Percentiles rank a stretch among this genome's conserved stretches.
Conservation (phyloP, 2,888 invertebrate species). For the Acronicta aceris region DNA sequence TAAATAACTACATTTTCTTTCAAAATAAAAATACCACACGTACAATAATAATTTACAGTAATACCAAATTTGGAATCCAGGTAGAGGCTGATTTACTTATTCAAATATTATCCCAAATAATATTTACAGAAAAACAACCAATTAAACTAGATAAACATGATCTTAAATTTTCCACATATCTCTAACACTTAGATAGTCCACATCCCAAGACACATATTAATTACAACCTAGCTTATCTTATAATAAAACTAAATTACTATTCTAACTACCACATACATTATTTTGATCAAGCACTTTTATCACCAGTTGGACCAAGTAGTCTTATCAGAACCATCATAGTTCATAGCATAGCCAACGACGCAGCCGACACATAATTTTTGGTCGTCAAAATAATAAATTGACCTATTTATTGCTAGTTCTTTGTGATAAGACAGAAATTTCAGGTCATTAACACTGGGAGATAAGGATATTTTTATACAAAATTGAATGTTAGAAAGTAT, state of each 20-base stretch:
- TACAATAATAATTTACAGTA: no score
- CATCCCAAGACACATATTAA: conserved; percentile 55
- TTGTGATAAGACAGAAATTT: conserved; percentile 79
- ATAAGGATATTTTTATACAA: conserved; percentile 59
- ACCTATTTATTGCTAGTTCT: conserved; percentile 82
- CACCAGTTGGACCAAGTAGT: conserved; percentile 25
- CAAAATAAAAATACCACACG: no score
- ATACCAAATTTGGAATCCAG: no score
- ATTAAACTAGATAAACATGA: conserved; percentile 33
- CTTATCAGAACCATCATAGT: conserved; percentile 68
- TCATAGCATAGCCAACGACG: conserved; percentile 65
- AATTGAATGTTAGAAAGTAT: no score
- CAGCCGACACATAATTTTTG: conserved; percentile 71
- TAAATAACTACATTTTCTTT: no score
- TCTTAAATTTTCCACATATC: conserved; percentile 50
- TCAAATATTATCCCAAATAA: not conserved
- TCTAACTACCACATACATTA: conserved; percentile 52
- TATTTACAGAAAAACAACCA: conserved; percentile 26
- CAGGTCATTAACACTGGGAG: conserved; percentile 80
- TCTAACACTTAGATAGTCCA: conserved; percentile 46
- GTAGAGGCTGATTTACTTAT: not conserved
- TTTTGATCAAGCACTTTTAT: conserved; percentile 52
- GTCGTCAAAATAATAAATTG: conserved; percentile 77
- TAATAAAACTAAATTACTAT: conserved; percentile 52
- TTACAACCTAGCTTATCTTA: conserved; percentile 52